phyloP scores from a whole-genome alignment of 2,888 invertebrate genomes.

The Molorchus minor region DNA sequence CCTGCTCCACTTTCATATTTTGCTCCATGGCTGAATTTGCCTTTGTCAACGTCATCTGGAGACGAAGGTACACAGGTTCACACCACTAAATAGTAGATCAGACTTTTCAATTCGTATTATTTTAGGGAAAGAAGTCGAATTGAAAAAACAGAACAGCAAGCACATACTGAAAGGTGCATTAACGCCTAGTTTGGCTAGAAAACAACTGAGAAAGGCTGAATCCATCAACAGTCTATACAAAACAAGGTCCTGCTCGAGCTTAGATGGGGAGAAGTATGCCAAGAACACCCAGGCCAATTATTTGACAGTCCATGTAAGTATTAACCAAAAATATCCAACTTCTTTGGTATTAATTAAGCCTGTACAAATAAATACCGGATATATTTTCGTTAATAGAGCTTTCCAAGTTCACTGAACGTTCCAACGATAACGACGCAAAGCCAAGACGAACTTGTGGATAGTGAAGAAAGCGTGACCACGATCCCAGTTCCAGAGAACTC shows the following conservation, averaged over 20 bases:
- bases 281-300: slow-evolving; percentile 74
- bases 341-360: neutral
- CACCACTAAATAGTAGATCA: neutral
- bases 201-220: slow-evolving; percentile 73
- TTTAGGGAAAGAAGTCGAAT: slow-evolving; percentile 53
- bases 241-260: slow-evolving; percentile 77
- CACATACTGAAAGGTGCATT: slow-evolving; percentile 85
- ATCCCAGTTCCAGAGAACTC: slow-evolving; percentile 48
- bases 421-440: slow-evolving; percentile 77
- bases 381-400: slow-evolving; percentile 52
- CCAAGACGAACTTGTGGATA: slow-evolving; percentile 68
- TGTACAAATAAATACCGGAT: neutral
- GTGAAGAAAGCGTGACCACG: slow-evolving; percentile 48
- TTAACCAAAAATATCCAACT: neutral
- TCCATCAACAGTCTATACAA: slow-evolving; percentile 71
- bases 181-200: slow-evolving; percentile 79
- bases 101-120: neutral
- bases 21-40: slow-evolving; percentile 88
- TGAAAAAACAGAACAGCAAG: slow-evolving; percentile 68
- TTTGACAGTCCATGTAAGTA: slow-evolving; percentile 76
- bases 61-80: slow-evolving; percentile 71
- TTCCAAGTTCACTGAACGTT: slow-evolving; percentile 69
- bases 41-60: slow-evolving; percentile 89
- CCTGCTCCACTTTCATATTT: slow-evolving; percentile 85
- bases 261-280: slow-evolving; percentile 67